phyloP scores from a whole-genome alignment of 1,140 invertebrate species.

The Dreissena rostriformis region DNA sequence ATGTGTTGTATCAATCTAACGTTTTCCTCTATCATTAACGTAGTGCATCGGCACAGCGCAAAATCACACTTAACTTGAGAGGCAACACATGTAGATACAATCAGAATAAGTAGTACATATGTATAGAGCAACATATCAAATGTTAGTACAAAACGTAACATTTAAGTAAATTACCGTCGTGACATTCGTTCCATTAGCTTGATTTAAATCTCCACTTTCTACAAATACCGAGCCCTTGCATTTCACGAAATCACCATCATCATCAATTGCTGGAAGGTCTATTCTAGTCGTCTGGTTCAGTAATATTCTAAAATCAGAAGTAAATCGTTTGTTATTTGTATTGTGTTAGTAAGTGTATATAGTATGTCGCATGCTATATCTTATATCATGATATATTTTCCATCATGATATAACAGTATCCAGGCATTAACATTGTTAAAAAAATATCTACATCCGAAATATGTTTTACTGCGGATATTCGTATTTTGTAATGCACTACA shows the following conservation, averaged over 20 bases:
- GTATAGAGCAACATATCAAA: background rate
- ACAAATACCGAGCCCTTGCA: background rate
- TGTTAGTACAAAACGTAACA: background rate
- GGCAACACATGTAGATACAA: background rate
- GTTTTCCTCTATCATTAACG: background rate
- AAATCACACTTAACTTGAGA: background rate
- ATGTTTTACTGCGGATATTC: no score
- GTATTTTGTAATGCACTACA: no score
- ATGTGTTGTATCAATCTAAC: no score
- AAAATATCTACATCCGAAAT: no score
- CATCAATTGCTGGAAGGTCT: constrained; percentile 23
- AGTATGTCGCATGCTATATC: no score
- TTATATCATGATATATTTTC: no score
- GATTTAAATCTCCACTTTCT: background rate
- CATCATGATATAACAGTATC: no score
- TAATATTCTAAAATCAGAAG: constrained; percentile 11
- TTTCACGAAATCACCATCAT: constrained; percentile 22
- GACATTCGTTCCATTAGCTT: background rate
- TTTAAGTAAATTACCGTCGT: background rate
- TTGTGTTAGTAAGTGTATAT: no score
- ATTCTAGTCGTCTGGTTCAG: constrained; percentile 7
- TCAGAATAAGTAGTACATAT: background rate
- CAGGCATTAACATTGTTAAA: no score
- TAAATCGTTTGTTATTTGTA: background rate
- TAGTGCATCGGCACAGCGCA: no score